Evolutionary conservation across 2,888 invertebrate genomes (phyloP), one percentile per base, ranked within the genome.

Genomic region (Nymphalis polychloros): DNA sequence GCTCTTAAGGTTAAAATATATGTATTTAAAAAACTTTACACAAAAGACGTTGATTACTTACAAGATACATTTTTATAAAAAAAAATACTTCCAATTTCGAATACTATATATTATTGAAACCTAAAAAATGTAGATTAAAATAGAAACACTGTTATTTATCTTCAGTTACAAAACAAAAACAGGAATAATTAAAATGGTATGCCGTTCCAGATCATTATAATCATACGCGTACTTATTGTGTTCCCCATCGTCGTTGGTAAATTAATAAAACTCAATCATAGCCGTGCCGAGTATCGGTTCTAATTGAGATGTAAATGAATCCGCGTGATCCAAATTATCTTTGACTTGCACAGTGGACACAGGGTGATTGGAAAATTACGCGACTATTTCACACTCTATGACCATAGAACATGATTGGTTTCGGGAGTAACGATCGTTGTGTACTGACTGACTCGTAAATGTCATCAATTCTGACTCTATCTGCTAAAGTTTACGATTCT

Each of bases 351-450:
- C 65, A 60, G 67, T 68, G 67, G 62, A 64, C 69, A 62, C 31
- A 59, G 31, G 61, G 35, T 63, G 73, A 74, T 77, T 77, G 78
- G 76, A 77, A 78, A 77, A 80, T 52, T 76, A 76, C 77, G 59
- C 67, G 66, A 72, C 68, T 72, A 70, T 76, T 72, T 60, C 48
- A 62, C 20, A 60, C 48, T n/a, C 13, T 16, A 60, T 35, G 57
- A 27, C 17, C 19, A n/a, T 55, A 16, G 55, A 35, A n/a, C 55
- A 31, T 53, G 53, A 60, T 50, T 61, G 52, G 61, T 55, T 55
- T 35, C 19, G 55, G n/a, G 55, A 55, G 55, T 55, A 31, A 55
- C 55, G 55, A 35, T 35, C n/a, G 8, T 20, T 7, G n/a, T 20
- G 31, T 31, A 55, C 17, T 16, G 55, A 27, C 8, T 17, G 55